phyloP scores from a whole-genome alignment of 37 sponge, comb jelly and placozoan species.

The Haliclona indistincta region DNA sequence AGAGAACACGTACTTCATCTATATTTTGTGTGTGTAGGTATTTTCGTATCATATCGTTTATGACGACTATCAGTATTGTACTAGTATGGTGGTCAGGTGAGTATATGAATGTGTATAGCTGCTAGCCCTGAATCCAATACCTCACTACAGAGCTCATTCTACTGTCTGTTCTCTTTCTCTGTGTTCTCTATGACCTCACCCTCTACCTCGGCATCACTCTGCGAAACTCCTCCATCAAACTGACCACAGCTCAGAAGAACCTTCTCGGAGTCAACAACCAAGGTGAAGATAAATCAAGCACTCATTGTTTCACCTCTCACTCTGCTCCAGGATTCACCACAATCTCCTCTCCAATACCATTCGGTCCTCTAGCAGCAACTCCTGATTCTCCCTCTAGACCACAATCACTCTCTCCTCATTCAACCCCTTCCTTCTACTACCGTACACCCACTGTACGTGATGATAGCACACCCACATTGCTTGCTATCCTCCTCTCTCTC shows the following conservation, averaged over 20 bases:
- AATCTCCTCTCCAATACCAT: no score
- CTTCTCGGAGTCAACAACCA: conserved; percentile 22
- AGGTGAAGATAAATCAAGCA: conserved; percentile 13
- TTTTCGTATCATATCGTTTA: conserved; percentile 1
- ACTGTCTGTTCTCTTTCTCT: conserved; percentile 14
- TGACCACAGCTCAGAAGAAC: conserved; percentile 38
- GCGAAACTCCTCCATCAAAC: not conserved
- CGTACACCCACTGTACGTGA: conserved; percentile 9
- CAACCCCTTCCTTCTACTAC: conserved; percentile 23
- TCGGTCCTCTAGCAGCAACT: no score
- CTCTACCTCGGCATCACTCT: conserved; percentile 12
- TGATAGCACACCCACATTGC: not conserved
- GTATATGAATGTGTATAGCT: not conserved
- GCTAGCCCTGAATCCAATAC: not conserved
- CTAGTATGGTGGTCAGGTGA: not conserved
- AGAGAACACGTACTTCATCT: not conserved
- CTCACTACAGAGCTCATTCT: conserved; percentile 17
- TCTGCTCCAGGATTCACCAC: not conserved
- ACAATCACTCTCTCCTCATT: not conserved
- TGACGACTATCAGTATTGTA: not conserved
- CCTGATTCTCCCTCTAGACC: not conserved
- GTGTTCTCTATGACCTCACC: conserved; percentile 24
- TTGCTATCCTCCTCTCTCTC: not conserved
- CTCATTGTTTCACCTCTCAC: not conserved
- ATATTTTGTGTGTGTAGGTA: not conserved